Percentiles rank a stretch among this genome's conserved stretches.
phyloP scores from a whole-genome alignment of 2,888 invertebrate species.

The Dasypogon diadema region DNA sequence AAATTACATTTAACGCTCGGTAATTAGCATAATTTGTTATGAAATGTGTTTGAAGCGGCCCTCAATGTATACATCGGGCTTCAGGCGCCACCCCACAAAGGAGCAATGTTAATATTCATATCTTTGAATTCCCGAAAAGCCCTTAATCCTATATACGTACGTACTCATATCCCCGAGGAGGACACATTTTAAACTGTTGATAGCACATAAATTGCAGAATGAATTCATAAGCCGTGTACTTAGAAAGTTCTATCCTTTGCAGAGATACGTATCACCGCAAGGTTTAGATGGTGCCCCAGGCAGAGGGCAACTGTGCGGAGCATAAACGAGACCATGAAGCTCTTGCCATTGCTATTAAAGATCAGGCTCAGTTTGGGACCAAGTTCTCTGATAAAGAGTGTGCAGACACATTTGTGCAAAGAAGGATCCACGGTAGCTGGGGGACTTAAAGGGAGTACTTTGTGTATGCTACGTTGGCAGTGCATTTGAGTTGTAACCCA shows the following conservation, averaged over 20 bases:
- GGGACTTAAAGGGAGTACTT: background rate
- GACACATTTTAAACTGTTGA: constrained; percentile 51
- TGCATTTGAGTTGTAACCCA: constrained; percentile 17
- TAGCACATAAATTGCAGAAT: constrained; percentile 50
- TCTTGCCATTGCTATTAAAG: constrained; percentile 4
- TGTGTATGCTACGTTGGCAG: constrained; percentile 2
- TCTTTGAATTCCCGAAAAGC: constrained; percentile 48
- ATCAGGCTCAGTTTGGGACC: constrained; percentile 14
- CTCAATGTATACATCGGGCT: background rate
- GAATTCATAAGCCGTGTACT: constrained; percentile 49
- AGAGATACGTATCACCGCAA: constrained; percentile 23
- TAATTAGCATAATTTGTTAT: constrained; percentile 51
- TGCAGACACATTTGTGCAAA: constrained; percentile 13
- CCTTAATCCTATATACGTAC: constrained; percentile 24
- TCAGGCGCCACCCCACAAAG: background rate
- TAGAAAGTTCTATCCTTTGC: constrained; percentile 29
- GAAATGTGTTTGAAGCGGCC: constrained; percentile 46
- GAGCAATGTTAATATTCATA: constrained; percentile 45
- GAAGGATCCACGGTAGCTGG: background rate
- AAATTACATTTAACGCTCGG: constrained; percentile 50
- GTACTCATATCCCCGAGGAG: background rate
- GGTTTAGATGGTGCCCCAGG: constrained; percentile 9
- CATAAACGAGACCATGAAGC: background rate
- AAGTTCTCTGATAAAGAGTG: constrained; percentile 22
- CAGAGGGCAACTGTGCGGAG: background rate